phyloP scores from a whole-genome alignment of 2,888 invertebrate genomes.

The Stratiomys singularior region DNA sequence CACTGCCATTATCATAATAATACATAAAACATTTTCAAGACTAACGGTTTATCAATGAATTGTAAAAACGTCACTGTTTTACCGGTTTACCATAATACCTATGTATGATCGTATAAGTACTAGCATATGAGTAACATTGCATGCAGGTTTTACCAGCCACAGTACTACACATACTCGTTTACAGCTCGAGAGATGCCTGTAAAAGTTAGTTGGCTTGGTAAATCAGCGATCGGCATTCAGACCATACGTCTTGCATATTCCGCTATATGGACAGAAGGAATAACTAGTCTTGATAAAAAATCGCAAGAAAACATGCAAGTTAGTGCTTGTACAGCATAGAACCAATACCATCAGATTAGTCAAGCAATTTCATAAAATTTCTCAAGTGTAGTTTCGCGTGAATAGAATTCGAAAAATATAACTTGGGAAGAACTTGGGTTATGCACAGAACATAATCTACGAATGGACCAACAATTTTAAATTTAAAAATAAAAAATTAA shows the following conservation, averaged over 20 bases:
- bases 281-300: not conserved
- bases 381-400: too few species aligned
- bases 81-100: constrained; percentile 46
- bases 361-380: not conserved
- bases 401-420: too few species aligned
- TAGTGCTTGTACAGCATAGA: not conserved
- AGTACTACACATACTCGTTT: not conserved
- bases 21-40: constrained; percentile 44
- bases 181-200: not conserved
- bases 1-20: constrained; percentile 49
- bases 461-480: too few species aligned
- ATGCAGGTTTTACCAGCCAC: not conserved
- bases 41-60: constrained; percentile 48
- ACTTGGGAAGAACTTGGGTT: too few species aligned
- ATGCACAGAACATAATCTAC: too few species aligned
- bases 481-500: too few species aligned
- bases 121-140: too few species aligned
- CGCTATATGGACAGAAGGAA: not conserved
- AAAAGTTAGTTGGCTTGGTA: not conserved
- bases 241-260: not conserved
- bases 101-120: too few species aligned
- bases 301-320: constrained; percentile 2
- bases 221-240: not conserved
- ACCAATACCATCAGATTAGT: not conserved
- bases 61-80: constrained; percentile 50